These are phyloP conservation scores for Coregonus sp. DNA, from an alignment of 2,797 vertebrate species.

Conservation along the genomic window DNA sequence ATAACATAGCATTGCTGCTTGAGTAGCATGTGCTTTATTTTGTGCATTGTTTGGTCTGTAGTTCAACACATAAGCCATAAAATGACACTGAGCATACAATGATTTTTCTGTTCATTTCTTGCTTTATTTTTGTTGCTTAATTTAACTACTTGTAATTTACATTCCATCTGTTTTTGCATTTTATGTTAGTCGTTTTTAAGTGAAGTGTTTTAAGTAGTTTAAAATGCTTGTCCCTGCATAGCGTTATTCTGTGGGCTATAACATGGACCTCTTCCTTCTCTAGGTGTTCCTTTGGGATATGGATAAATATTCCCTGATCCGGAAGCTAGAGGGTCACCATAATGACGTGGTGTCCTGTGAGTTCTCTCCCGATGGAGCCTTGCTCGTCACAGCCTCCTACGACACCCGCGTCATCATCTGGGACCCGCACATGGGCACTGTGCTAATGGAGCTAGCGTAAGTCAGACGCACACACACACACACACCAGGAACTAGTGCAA, in stretches of 20 bases:
- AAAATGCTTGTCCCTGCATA: not conserved
- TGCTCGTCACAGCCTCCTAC: constrained; percentile 95
- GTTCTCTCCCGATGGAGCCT: constrained; percentile 97
- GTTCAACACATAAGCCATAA: constrained; percentile 38
- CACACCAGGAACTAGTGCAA: constrained; percentile 6
- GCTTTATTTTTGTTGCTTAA: constrained; percentile 39
- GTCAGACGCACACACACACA: constrained; percentile 22
- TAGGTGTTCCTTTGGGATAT: constrained; percentile 98
- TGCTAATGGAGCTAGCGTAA: constrained; percentile 91
- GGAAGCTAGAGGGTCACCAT: constrained; percentile 94
- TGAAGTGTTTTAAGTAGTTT: constrained; percentile 28
- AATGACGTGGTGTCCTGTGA: constrained; percentile 98
- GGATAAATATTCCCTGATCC: constrained; percentile 91
- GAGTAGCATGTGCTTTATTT: constrained; percentile 63
- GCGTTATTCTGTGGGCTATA: constrained; percentile 65
- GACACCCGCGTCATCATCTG: constrained; percentile 94
- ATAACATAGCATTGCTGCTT: constrained; percentile 62
- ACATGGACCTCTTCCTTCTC: constrained; percentile 73
- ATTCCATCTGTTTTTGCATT: constrained; percentile 12
- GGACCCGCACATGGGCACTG: constrained; percentile 87
- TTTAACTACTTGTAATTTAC: constrained; percentile 40
- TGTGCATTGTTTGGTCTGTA: constrained; percentile 52
- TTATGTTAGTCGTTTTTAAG: constrained; percentile 4
- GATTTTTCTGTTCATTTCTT: constrained; percentile 54
- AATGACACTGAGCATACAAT: constrained; percentile 64